phyloP scores from a whole-genome alignment of 2,888 invertebrate genomes.

The Eupeodes latifasciatus region DNA sequence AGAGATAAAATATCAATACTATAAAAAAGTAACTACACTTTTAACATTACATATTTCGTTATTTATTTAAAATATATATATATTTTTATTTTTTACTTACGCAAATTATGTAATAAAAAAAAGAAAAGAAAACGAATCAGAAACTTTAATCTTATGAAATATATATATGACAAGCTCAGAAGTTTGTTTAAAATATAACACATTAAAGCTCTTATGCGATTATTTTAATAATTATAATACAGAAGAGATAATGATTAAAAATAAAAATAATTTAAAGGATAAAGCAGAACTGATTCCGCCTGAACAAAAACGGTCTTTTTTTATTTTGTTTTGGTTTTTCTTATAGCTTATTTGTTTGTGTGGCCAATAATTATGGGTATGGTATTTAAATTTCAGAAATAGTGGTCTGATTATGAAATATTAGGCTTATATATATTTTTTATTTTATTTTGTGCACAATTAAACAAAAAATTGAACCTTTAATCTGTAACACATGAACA shows the following conservation, averaged over 20 bases:
- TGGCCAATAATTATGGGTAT: background rate
- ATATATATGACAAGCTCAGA: conserved; percentile 10
- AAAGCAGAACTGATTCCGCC: conserved; percentile 70
- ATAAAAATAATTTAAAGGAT: conserved; percentile 49
- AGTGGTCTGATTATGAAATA: too few species aligned
- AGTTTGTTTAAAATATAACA: conserved; percentile 30
- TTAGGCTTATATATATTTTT: too few species aligned
- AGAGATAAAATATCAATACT: conserved; percentile 46
- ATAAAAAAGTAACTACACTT: conserved; percentile 63
- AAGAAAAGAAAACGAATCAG: conserved; percentile 52
- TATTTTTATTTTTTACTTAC: conserved; percentile 67
- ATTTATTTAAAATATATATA: conserved; percentile 72
- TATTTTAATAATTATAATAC: conserved; percentile 52
- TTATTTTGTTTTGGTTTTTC: background rate
- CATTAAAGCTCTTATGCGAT: conserved; percentile 1
- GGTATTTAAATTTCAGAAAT: too few species aligned
- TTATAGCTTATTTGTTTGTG: background rate
- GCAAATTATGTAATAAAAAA: conserved; percentile 67
- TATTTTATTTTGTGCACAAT: too few species aligned
- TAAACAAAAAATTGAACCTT: too few species aligned
- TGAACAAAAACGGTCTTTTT: conserved; percentile 46
- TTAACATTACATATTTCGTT: conserved; percentile 72
- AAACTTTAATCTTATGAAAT: conserved; percentile 45
- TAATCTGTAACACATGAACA: too few species aligned
- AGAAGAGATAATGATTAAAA: conserved; percentile 37